phyloP scores from a whole-genome alignment of 2,113 vertebrate species.

The Tapirus terrestris region DNA sequence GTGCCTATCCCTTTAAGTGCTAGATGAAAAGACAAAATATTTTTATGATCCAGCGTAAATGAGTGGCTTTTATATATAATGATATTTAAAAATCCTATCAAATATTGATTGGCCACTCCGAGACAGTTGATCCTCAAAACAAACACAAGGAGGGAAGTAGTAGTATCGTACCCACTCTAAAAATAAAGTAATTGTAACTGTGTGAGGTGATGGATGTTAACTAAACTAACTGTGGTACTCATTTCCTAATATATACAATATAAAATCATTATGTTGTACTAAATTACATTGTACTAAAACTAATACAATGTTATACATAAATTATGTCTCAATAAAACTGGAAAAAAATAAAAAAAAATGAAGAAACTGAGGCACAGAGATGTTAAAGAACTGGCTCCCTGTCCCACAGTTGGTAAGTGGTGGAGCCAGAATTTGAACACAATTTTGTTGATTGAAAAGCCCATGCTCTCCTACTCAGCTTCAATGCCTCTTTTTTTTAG shows the following conservation, averaged over 20 bases:
- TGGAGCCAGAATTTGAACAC: background rate
- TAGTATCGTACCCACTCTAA: background rate
- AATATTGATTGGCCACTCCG: background rate
- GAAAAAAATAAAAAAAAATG: background rate
- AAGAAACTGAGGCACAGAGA: background rate
- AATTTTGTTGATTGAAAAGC: background rate
- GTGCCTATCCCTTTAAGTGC: background rate
- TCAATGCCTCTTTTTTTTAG: background rate
- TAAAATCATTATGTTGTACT: background rate
- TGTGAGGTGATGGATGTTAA: background rate
- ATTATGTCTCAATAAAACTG: background rate
- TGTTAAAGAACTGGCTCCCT: background rate
- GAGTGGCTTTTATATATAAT: background rate
- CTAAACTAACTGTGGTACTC: background rate
- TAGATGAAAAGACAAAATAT: slow-evolving; percentile 21
- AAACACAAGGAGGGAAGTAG: background rate
- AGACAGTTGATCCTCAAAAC: background rate
- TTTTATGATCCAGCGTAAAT: background rate
- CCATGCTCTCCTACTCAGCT: background rate
- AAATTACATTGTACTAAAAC: background rate
- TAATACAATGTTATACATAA: background rate
- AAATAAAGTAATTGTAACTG: background rate
- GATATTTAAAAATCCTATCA: background rate
- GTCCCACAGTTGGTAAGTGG: background rate
- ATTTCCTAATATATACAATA: background rate